These are phyloP conservation scores for Chymomyza procnemis DNA, from an alignment of 2,888 invertebrate genomes.

Conservation along the genomic window DNA sequence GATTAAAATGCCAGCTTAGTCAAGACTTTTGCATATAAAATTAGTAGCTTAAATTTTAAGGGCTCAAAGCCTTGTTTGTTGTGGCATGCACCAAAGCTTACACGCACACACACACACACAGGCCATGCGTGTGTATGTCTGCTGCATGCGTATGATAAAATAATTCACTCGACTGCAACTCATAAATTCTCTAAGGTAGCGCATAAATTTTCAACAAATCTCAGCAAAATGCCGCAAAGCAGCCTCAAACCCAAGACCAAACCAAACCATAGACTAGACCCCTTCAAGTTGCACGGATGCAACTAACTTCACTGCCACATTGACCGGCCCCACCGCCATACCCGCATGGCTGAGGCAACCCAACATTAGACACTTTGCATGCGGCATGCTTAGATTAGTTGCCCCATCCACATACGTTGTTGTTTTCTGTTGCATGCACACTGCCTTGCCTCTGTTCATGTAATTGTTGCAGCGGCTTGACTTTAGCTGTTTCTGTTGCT, in stretches of 20 bases:
- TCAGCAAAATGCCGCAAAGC: constrained; percentile 71
- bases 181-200: constrained; percentile 72
- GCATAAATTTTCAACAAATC: constrained; percentile 72
- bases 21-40: constrained; percentile 73
- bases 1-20: constrained; percentile 73
- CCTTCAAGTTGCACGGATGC: background rate
- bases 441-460: constrained; percentile 9
- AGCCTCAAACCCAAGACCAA: constrained; percentile 58
- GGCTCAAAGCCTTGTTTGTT: constrained; percentile 52
- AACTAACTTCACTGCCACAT: background rate
- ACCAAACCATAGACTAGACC: background rate
- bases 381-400: constrained; percentile 32
- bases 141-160: constrained; percentile 73
- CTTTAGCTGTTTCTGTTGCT: constrained; percentile 24
- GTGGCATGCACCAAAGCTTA: constrained; percentile 55
- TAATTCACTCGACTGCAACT: constrained; percentile 74
- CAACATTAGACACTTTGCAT: constrained; percentile 21
- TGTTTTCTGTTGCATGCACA: constrained; percentile 1
- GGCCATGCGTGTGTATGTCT: constrained; percentile 33
- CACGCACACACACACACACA: constrained; percentile 5
- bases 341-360: background rate
- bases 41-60: constrained; percentile 66
- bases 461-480: constrained; percentile 24
- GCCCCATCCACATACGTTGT: background rate
- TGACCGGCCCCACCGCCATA: background rate